Evolutionary conservation across 2,113 vertebrate genomes (phyloP).

Genomic region (Cardinalis cardinalis): DNA sequence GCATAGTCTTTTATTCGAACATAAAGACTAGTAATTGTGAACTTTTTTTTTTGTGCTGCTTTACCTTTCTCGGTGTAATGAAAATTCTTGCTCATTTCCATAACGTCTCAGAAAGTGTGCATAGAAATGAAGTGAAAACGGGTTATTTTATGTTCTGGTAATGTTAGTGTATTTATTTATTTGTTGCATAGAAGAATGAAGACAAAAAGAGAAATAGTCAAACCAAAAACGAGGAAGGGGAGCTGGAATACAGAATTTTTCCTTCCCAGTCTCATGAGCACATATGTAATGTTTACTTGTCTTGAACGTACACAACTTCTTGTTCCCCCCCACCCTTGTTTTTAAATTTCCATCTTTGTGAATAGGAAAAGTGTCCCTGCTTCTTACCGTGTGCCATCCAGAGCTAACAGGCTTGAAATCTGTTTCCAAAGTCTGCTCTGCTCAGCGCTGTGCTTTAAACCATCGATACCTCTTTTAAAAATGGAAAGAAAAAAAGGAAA

Average conservation of each 20-base stretch:
- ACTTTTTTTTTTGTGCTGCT: constrained; percentile 46
- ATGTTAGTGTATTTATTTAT: constrained; percentile 78
- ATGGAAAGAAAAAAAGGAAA: background rate
- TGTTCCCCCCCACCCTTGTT: background rate
- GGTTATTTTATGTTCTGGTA: constrained; percentile 74
- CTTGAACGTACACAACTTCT: background rate
- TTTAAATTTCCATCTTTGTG: background rate
- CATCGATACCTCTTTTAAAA: constrained; percentile 58
- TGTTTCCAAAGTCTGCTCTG: constrained; percentile 53
- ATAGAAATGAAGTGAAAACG: constrained; percentile 70
- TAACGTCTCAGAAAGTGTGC: constrained; percentile 62
- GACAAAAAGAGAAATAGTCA: constrained; percentile 52
- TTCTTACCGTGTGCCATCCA: constrained; percentile 3
- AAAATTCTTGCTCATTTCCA: constrained; percentile 41
- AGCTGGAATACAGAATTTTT: background rate
- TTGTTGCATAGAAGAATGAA: constrained; percentile 52
- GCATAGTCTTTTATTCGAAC: constrained; percentile 29
- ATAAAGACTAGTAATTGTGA: constrained; percentile 41
- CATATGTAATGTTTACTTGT: background rate
- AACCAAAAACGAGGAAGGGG: constrained; percentile 59
- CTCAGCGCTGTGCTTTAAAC: constrained; percentile 52
- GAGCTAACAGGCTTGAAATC: constrained; percentile 51
- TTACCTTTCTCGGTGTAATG: constrained; percentile 56
- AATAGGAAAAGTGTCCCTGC: constrained; percentile 17
- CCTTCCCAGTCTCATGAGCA: background rate